Base-by-base conservation (phyloP, 2,797 vertebrate species). In the Leuciscus waleckii region DNA sequence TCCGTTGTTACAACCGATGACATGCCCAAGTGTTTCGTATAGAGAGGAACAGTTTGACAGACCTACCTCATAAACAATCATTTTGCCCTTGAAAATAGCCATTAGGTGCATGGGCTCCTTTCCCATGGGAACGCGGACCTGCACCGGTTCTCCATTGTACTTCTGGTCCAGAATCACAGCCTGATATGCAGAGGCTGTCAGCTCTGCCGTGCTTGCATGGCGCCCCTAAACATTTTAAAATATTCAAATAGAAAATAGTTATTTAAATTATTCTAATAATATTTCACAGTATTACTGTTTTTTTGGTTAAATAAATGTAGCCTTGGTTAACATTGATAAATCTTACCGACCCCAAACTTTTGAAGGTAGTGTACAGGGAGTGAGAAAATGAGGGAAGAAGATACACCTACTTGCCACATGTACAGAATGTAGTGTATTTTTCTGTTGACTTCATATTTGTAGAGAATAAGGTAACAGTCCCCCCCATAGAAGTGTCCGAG, bases 391-490 rank as follows among this genome's bases (percentile, higher is more conserved):
- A 16, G 3, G 3, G 70, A 29, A 68, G 10, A 8, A 39, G 17
- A 9, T n/a, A 29, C 21, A 69, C 96, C 93, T 71, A 97, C 97
- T 95, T 97, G 97, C 97, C 97, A 97, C 29, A 97, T 88, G 91
- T 97, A 97, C 84, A 97, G 91, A 58, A 97, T 93, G 87, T 95
- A 96, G 87, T 96, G 91, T 39, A 92, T 29, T 91, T 95, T 97
- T 88, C 92, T 89, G 46, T 91, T 95, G 68, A 97, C 94, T 0
- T 86, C 89, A 83, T 97, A 97, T 79, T 94, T 96, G 83, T 97
- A 97, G 76, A 97, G 96, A 73, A 97, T 88, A 86, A 97, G 92
- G 87, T 97, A 97, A 91, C 97, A 97, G 91, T 97, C 97, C 0
- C 96, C 96, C 0, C 96, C 96, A 0, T 95, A 97, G 90, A 97